These are phyloP conservation scores for Phymanthus crucifer DNA, from an alignment of 92 coral and sea anemone species.

Conservation along the genomic window DNA sequence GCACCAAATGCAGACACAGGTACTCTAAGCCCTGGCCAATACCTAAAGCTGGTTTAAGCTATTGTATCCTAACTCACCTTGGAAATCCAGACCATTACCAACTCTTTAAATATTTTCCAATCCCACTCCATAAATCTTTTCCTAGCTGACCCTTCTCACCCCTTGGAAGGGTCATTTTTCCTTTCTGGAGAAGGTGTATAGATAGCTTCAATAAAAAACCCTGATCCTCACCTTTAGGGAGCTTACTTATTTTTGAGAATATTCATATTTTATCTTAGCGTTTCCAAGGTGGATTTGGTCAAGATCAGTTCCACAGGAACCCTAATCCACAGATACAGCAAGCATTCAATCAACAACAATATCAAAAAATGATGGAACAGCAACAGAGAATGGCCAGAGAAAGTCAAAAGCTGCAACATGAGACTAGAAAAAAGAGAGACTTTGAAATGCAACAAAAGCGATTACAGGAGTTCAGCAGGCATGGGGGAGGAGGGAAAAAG, in stretches of 20 bases:
- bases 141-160: too few species aligned
- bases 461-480: constrained; percentile 67
- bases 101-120: too few species aligned
- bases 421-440: constrained; percentile 68
- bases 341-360: constrained; percentile 46
- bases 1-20: not conserved
- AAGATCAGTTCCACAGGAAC: constrained; percentile 14
- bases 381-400: constrained; percentile 77
- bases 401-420: constrained; percentile 62
- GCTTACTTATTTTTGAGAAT: not conserved
- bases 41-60: too few species aligned
- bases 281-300: constrained; percentile 7
- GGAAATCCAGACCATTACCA: too few species aligned
- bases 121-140: too few species aligned
- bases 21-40: not conserved
- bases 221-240: too few species aligned
- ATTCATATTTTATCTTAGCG: not conserved
- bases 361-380: constrained; percentile 66
- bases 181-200: too few species aligned
- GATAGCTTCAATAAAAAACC: too few species aligned
- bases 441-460: constrained; percentile 86
- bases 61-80: too few species aligned
- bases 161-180: too few species aligned
- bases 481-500: constrained; percentile 52
- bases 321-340: constrained; percentile 27